A percentile compares a stretch with the other conserved stretches of the same genome.
These are phyloP conservation scores for Amniataba percoides DNA, from an alignment of 2,797 vertebrate genomes.

Conservation along the genomic window DNA sequence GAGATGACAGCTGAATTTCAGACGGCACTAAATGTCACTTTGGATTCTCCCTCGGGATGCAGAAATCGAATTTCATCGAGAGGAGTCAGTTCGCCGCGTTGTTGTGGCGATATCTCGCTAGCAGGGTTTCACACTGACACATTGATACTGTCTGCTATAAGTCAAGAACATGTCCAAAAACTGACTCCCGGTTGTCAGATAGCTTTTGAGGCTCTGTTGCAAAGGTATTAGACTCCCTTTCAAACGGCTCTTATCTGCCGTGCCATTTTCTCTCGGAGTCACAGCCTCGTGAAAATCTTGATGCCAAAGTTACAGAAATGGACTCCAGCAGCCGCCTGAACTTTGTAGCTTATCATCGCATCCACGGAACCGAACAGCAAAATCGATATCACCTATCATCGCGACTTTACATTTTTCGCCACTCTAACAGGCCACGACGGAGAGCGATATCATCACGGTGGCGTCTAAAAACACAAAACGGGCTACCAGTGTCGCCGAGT, in stretches of 20 bases:
- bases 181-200: slow-evolving; percentile 54
- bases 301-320: slow-evolving; percentile 43
- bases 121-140: slow-evolving; percentile 46
- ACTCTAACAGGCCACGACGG: slow-evolving; percentile 46
- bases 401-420: slow-evolving; percentile 30
- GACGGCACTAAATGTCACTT: slow-evolving; percentile 55
- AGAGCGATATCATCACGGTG: slow-evolving; percentile 53
- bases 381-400: slow-evolving; percentile 40
- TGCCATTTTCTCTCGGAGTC: slow-evolving; percentile 50
- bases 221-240: slow-evolving; percentile 58
- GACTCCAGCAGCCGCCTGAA: slow-evolving; percentile 35
- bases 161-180: slow-evolving; percentile 62
- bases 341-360: slow-evolving; percentile 28
- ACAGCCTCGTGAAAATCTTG: slow-evolving; percentile 52
- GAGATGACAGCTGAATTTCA: slow-evolving; percentile 54
- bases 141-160: slow-evolving; percentile 54
- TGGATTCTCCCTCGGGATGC: slow-evolving; percentile 30
- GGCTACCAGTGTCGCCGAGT: slow-evolving; percentile 35
- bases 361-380: slow-evolving; percentile 22
- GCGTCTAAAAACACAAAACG: slow-evolving; percentile 57
- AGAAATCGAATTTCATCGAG: slow-evolving; percentile 48
- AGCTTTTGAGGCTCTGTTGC: slow-evolving; percentile 45
- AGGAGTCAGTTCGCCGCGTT: slow-evolving; percentile 34
- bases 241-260: slow-evolving; percentile 55
- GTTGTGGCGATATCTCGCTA: slow-evolving; percentile 45